Evolutionary conservation across 2,113 vertebrate genomes (phyloP), one percentile per base, ranked within the genome.

Genomic region (Columba livia): DNA sequence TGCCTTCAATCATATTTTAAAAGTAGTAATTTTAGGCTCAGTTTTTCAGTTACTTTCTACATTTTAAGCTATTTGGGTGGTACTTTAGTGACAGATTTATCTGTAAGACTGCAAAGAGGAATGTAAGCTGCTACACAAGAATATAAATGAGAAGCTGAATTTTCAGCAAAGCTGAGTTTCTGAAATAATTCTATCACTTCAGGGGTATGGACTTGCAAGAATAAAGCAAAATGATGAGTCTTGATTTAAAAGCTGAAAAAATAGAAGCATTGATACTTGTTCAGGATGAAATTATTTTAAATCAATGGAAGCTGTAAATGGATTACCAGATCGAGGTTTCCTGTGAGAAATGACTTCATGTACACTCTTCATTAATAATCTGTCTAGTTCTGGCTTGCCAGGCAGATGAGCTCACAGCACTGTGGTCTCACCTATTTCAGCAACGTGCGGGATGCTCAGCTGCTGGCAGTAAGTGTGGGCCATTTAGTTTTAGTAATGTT

Each of bases 1-100:
- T 93, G 64, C 75, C 71, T 90, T 93, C 82, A 80, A 40, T 88
- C 47, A 54, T 61, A 56, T 42, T 77, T 69, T 56, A 80, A 86
- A 85, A 95, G 56, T 11, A 20, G 17, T 25, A 66, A 78, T 58
- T 88, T 85, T 85, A 88, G n/a, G 57, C 83, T 53, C 26, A 38
- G 5, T 54, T 91, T 93, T 88, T 85, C 74, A 70, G 67, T 92
- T 92, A 44, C 79, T 21, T 67, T 93, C 64, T 62, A 42, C 19
- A 54, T 73, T 84, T 90, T 66, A 88, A 95, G 67, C 51, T 79
- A n/a, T 88, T 91, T 83, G 67, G 79, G 10, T 92, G 82, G 34
- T 95, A 67, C 70, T 85, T 93, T 74, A 74, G 61, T 87, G 89
- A 94, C 83, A 86, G 64, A 78, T 84, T 95, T 74, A 71, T 94